Percentiles rank a stretch among this genome's conserved stretches.
phyloP scores from a whole-genome alignment of 2,797 vertebrate species.

The Helicolenus hilgendorfi region DNA sequence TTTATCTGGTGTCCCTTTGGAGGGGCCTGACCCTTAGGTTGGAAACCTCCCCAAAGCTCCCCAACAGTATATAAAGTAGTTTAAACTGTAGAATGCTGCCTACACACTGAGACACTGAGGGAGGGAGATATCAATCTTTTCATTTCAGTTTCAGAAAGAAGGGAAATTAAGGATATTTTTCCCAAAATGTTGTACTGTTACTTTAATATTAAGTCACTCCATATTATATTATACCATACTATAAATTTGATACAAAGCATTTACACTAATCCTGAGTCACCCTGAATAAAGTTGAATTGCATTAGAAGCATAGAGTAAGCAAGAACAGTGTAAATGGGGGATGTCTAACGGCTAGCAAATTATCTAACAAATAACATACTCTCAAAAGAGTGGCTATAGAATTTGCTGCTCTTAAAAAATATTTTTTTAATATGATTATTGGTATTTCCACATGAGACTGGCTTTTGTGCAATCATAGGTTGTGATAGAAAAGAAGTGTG shows the following conservation, averaged over 20 bases:
- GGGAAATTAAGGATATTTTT: neutral
- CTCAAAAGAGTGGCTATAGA: neutral
- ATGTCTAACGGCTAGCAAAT: neutral
- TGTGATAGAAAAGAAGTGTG: neutral
- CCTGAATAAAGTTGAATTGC: neutral
- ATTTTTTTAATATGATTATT: neutral
- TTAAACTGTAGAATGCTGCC: neutral
- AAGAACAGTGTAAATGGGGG: neutral
- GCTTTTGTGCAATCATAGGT: neutral
- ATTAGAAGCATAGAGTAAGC: too few relatives aligned
- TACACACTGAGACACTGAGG: too few relatives aligned
- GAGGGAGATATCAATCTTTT: neutral
- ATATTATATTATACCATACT: neutral
- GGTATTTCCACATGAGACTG: neutral
- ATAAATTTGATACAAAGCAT: neutral
- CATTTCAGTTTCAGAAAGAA: neutral
- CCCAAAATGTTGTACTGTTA: neutral
- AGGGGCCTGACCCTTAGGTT: too few relatives aligned
- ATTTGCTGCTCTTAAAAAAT: neutral
- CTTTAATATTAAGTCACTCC: neutral
- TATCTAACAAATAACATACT: neutral
- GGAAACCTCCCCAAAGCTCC: too few relatives aligned
- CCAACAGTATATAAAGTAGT: neutral
- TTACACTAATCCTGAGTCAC: neutral
- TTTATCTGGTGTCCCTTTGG: too few relatives aligned